Base-by-base conservation (phyloP, 1,140 invertebrate species). In the Drosophila takahashii region DNA sequence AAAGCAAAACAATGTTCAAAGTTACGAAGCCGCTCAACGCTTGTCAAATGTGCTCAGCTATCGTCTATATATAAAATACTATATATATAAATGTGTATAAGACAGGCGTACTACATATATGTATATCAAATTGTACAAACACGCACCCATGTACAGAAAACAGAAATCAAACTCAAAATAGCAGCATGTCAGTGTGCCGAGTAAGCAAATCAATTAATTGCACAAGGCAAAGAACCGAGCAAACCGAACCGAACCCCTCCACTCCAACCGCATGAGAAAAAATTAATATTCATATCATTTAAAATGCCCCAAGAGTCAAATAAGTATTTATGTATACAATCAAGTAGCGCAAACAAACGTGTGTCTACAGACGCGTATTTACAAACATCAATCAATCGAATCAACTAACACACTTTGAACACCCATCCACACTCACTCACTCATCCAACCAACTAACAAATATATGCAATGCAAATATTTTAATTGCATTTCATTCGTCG, bases 401-500 rank as follows among this genome's bases (percentile, higher is more conserved):
- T 60, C 60, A 77, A 86, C 32, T 66, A 51, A 66, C 50, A 56
- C 59, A 72, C 62, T 66, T 70, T 41, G 56, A 22, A 41, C 9
- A 13, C 18, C 61, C 16, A 81, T 51, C 16, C 47, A 61, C 41
- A 44, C 41, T 26, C 48, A 66, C n/a, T n/a, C 44, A 58, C 41
- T 51, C 47, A 50, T 6, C 15, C 48, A 60, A 48, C 54, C 73
- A 54, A 59, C 75, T 37, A 61, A 70, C 81, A 79, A 79, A 77
- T 67, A 77, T 67, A 62, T 67, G 62, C 65, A 87, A 76, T 71
- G 83, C 84, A 89, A 86, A 86, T 70, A 89, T 69, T 86, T 83
- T 86, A 83, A 86, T 86, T 87, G 79, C 83, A 83, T 83, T 87
- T 79, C 61, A 81, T 79, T 85, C 71, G 77, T 45, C 50, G 59